Conservation (phyloP, 2,797 vertebrate genomes). For the Enteromius unitaeniatus region DNA sequence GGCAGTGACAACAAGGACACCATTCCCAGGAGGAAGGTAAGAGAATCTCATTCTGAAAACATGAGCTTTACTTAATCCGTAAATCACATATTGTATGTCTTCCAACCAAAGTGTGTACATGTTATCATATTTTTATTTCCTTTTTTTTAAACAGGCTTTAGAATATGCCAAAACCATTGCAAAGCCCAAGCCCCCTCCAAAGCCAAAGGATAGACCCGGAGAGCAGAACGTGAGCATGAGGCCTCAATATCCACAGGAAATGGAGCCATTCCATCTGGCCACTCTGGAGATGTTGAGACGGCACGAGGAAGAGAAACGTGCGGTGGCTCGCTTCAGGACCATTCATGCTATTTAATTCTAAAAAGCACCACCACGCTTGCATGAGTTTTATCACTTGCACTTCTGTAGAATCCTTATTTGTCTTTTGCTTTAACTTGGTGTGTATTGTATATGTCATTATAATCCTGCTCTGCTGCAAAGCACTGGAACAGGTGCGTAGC, state of each 20-base stretch:
- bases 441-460: conserved; percentile 6
- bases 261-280: conserved; percentile 69
- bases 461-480: conserved; percentile 20
- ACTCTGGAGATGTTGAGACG: conserved; percentile 82
- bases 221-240: conserved; percentile 48
- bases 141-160: conserved; percentile 78
- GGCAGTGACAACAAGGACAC: conserved; percentile 63
- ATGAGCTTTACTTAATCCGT: conserved; percentile 18
- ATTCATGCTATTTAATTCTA: conserved; percentile 68
- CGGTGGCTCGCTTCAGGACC: conserved; percentile 80
- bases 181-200: conserved; percentile 74
- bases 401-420: background rate
- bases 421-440: conserved; percentile 8
- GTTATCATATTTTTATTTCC: background rate
- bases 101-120: background rate
- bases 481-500: conserved; percentile 37
- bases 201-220: conserved; percentile 55
- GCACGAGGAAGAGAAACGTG: conserved; percentile 87
- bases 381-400: conserved; percentile 1
- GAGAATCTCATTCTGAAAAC: conserved; percentile 44
- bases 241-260: conserved; percentile 56
- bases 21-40: conserved; percentile 85
- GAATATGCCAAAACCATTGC: conserved; percentile 90
- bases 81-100: conserved; percentile 25
- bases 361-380: background rate